Evolutionary conservation across 2,888 invertebrate species (phyloP).

Genomic region (Sepioteuthis lessoniana): DNA sequence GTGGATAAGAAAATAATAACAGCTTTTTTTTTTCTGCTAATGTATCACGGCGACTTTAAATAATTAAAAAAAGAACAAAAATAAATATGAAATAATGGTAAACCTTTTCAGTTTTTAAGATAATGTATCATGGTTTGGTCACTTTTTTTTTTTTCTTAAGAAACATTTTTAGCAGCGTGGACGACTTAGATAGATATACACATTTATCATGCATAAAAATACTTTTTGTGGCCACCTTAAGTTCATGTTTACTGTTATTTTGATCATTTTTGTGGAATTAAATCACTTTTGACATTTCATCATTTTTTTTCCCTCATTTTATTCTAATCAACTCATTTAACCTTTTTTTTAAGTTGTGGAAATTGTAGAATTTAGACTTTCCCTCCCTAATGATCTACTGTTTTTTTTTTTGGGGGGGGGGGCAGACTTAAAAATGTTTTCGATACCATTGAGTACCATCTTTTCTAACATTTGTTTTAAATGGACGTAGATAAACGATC

Average conservation of each 20-base stretch:
- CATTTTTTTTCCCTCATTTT: not conserved
- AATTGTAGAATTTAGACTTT: too few relatives aligned
- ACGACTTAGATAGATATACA: not conserved
- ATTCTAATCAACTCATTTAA: not conserved
- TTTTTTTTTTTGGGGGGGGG: too few relatives aligned
- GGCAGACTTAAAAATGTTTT: too few relatives aligned
- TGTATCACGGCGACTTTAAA: too few relatives aligned
- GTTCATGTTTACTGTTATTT: not conserved
- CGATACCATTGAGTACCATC: too few relatives aligned
- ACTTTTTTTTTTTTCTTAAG: not conserved
- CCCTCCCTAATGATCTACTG: too few relatives aligned
- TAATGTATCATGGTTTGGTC: not conserved
- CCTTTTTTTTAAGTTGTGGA: not conserved
- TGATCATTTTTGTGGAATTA: not conserved
- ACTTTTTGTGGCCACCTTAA: not conserved
- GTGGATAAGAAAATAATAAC: not conserved
- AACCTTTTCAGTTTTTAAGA: not conserved
- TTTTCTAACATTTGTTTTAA: too few relatives aligned
- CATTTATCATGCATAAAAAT: not conserved
- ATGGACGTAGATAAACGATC: too few relatives aligned
- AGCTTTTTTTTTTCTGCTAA: not conserved
- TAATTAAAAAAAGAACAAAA: not conserved
- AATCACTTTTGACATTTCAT: conserved; percentile 2
- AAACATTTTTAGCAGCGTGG: not conserved
- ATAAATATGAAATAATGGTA: not conserved